Conservation (phyloP, 2,113 vertebrate genomes). For the Dipodomys ordii region DNA sequence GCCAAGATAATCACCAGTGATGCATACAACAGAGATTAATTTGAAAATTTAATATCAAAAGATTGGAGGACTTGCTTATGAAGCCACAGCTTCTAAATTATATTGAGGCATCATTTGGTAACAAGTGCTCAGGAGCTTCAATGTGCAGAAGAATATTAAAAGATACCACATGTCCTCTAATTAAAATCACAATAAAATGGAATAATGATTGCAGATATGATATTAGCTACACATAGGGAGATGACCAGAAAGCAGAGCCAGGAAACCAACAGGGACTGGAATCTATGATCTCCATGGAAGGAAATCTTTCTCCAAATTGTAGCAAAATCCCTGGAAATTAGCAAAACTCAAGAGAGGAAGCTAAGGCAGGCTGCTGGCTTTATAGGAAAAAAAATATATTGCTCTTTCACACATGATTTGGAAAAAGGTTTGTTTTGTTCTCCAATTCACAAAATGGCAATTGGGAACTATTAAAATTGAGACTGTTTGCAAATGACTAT, state of each 20-base stretch:
- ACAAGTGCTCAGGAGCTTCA: constrained; percentile 73
- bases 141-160: constrained; percentile 80
- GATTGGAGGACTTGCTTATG: constrained; percentile 77
- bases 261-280: constrained; percentile 15
- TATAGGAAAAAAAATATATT: constrained; percentile 65
- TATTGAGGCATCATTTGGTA: constrained; percentile 73
- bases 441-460: constrained; percentile 43
- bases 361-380: constrained; percentile 48
- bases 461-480: constrained; percentile 39
- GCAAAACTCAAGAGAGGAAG: constrained; percentile 45
- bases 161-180: constrained; percentile 77
- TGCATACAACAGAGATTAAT: constrained; percentile 82
- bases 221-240: constrained; percentile 48
- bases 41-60: constrained; percentile 83
- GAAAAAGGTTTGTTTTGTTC: constrained; percentile 62
- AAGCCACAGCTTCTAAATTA: constrained; percentile 79
- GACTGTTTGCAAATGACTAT: constrained; percentile 17
- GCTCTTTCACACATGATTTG: constrained; percentile 58
- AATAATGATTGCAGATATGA: constrained; percentile 67
- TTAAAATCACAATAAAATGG: constrained; percentile 76
- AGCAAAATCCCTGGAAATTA: constrained; percentile 70
- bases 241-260: not conserved
- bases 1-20: constrained; percentile 80
- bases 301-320: constrained; percentile 58
- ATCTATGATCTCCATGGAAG: not conserved